Conservation (phyloP, 2,797 vertebrate species). For the Cirrhinus molitorella region DNA sequence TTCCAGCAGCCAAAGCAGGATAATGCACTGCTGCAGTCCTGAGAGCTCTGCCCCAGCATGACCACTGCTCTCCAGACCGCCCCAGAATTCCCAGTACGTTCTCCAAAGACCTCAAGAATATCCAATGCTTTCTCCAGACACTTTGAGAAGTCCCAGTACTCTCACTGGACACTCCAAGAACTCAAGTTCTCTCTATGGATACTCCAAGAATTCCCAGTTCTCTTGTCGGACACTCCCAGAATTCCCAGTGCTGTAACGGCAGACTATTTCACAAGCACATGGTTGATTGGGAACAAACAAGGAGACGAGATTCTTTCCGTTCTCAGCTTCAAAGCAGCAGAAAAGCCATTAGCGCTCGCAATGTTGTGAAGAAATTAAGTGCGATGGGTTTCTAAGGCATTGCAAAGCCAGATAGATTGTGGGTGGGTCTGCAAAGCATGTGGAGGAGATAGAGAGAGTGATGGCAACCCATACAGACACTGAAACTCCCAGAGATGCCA, state of each 20-base stretch:
- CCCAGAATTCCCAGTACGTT: constrained; percentile 49
- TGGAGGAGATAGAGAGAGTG: constrained; percentile 30
- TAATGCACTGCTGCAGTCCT: constrained; percentile 80
- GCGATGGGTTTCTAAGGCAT: constrained; percentile 50
- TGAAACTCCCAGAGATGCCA: not conserved
- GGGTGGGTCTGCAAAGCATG: constrained; percentile 61
- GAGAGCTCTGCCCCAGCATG: constrained; percentile 77
- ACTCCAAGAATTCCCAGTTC: constrained; percentile 40
- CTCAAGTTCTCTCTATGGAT: not conserved
- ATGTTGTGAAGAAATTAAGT: constrained; percentile 34
- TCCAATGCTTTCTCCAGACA: not conserved
- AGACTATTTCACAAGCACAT: constrained; percentile 59
- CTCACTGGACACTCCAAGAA: constrained; percentile 15
- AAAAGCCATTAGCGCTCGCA: constrained; percentile 53
- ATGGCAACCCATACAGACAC: not conserved
- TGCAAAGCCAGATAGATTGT: constrained; percentile 41
- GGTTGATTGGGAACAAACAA: constrained; percentile 54
- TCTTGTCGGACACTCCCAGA: constrained; percentile 57
- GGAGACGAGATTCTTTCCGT: constrained; percentile 53
- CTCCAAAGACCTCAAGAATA: constrained; percentile 42
- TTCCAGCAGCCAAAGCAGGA: constrained; percentile 87
- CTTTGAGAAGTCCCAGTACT: not conserved
- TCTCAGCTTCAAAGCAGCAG: constrained; percentile 34
- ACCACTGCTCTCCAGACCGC: constrained; percentile 37
- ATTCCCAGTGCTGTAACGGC: constrained; percentile 58